Conservation (phyloP, 2,113 vertebrate species). For the Platanista minor region DNA sequence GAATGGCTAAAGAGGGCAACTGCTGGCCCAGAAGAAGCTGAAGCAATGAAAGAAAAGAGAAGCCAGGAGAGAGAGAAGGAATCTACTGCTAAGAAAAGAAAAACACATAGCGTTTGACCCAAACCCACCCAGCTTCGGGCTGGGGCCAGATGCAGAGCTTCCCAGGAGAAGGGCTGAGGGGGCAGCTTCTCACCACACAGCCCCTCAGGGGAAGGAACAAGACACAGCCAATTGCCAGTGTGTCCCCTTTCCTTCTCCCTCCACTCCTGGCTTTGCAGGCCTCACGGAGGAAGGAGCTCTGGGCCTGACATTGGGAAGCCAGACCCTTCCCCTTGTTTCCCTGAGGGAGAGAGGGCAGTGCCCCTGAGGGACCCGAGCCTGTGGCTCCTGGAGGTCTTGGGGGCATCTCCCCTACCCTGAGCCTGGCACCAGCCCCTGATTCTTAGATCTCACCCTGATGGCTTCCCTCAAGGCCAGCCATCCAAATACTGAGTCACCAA, state of each 20-base stretch:
- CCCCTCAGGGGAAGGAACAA: neutral
- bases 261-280: neutral
- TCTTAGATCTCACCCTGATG: neutral
- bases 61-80: neutral
- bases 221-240: accelerated
- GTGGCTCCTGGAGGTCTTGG: neutral
- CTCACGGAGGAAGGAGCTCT: neutral
- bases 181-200: neutral
- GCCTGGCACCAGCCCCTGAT: neutral
- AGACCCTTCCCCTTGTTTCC: neutral
- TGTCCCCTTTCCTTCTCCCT: neutral
- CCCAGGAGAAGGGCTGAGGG: neutral
- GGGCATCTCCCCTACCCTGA: neutral
- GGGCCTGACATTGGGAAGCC: neutral
- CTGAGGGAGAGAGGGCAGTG: neutral
- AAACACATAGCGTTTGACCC: neutral
- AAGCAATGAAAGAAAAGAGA: neutral
- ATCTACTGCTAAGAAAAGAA: neutral
- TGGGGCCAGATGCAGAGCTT: neutral
- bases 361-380: neutral
- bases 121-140: neutral
- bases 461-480: neutral
- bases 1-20: neutral
- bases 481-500: conserved; percentile 2
- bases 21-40: neutral